A percentile compares a stretch with the other conserved stretches of the same genome.
Conservation (phyloP, 1,140 invertebrate genomes). For the Cepaea nemoralis region DNA sequence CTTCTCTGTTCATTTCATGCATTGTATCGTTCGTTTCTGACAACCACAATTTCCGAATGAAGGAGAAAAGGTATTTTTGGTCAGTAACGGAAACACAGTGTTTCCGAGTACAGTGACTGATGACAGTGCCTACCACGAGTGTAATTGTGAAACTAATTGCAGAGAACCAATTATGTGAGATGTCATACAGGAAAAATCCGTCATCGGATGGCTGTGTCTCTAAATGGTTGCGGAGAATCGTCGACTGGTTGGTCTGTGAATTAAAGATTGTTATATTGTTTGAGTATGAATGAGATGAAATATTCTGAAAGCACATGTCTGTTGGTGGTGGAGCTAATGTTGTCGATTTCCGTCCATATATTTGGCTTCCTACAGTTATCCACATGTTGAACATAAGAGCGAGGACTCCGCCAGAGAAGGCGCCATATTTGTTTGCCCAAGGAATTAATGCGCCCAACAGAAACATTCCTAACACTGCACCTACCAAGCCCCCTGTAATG, state of each 20-base stretch:
- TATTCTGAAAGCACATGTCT: slow-evolving; percentile 8
- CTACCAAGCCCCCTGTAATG: slow-evolving; percentile 65
- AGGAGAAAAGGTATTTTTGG: not conserved
- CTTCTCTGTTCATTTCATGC: too few relatives aligned
- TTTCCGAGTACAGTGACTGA: not conserved
- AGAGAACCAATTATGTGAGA: not conserved
- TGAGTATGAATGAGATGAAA: not conserved
- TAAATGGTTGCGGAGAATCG: not conserved
- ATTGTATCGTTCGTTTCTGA: too few relatives aligned
- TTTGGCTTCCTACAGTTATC: slow-evolving; percentile 5
- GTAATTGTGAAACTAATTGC: not conserved
- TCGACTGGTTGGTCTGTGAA: not conserved
- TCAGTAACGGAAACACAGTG: not conserved
- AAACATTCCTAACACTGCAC: slow-evolving; percentile 68
- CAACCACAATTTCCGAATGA: too few relatives aligned
- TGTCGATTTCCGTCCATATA: not conserved
- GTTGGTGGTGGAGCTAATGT: not conserved
- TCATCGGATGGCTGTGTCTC: not conserved
- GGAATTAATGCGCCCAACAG: slow-evolving; percentile 65
- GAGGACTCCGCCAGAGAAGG: not conserved
- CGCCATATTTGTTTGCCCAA: not conserved
- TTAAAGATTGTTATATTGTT: not conserved
- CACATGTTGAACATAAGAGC: slow-evolving; percentile 1
- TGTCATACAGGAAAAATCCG: not conserved
- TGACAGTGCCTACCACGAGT: not conserved